Evolutionary conservation across 2,113 vertebrate genomes (phyloP), one percentile per base, ranked within the genome.

Genomic region (Oryzias curvinotus): DNA sequence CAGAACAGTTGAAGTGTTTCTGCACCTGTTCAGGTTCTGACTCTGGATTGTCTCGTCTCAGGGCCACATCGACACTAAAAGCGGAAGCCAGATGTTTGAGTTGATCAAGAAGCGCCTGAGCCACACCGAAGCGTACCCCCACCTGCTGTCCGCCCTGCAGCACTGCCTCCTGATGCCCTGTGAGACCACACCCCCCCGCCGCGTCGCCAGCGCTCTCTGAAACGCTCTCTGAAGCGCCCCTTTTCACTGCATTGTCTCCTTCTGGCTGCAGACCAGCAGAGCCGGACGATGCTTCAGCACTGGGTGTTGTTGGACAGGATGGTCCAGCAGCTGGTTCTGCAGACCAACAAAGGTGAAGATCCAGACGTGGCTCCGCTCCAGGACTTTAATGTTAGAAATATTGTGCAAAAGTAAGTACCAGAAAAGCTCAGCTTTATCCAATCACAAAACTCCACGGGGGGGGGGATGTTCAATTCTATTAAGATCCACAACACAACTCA

Each of bases 141-240:
- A 99, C 92, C 97, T 99, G 91, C 96, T 98, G 93, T 99, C 97
- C 75, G 94, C 98, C 77, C 91, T 99, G 80, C 96, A 99, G 83
- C 97, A 99, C 91, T 99, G 96, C 87, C 95, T 99, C 85, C 95
- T 99, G 59, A 99, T 99, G 97, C 97, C 97, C 91, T 95, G 97
- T 99, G 78, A 95, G 97, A 93, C 19, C 30, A 1, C 30, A 1
- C 30, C 36, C 2, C 36, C 36, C 12, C 36, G 10, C 36, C 36
- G 36, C 2, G 10, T 10, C 36, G 36, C 36, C 36, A 10, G 36
- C 36, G 8, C 10, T 10, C 36, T 8, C 36, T 10, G 8, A 36
- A 10, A 10, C 36, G 8, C 10, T 10, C 36, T 8, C 36, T 10
- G 8, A 36, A 10, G 36, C 2, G 10, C 36, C 8, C 8, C 36